phyloP scores from a whole-genome alignment of 2,888 invertebrate species.

The Diabrotica balteata region DNA sequence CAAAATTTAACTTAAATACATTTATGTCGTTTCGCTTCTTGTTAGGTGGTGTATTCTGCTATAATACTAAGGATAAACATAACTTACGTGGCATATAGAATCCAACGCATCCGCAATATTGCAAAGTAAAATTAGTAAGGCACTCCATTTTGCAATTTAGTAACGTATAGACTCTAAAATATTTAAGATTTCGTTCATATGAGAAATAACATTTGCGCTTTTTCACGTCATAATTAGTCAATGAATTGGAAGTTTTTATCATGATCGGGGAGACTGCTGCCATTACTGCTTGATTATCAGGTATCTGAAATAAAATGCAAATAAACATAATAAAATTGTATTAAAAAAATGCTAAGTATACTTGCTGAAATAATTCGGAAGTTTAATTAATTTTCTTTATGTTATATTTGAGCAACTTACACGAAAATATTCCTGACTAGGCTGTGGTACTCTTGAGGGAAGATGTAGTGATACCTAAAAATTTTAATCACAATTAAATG shows the following conservation, averaged over 20 bases:
- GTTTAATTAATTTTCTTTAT: neutral
- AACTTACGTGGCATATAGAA: conserved; percentile 69
- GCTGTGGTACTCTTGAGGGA: conserved; percentile 69
- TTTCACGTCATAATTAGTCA: conserved; percentile 67
- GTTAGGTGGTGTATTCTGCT: too few species aligned
- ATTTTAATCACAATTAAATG: too few species aligned
- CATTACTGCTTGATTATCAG: conserved; percentile 64
- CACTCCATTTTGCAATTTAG: conserved; percentile 76
- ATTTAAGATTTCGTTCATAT: conserved; percentile 67
- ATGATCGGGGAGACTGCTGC: conserved; percentile 74
- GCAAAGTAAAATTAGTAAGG: conserved; percentile 69
- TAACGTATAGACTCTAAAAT: conserved; percentile 73
- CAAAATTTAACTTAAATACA: too few species aligned
- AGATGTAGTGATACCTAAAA: conserved; percentile 68
- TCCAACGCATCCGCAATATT: conserved; percentile 56
- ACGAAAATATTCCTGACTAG: conserved; percentile 72
- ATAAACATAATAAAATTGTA: too few species aligned
- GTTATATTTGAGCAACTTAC: conserved; percentile 58
- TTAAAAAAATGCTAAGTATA: too few species aligned
- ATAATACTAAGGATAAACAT: neutral
- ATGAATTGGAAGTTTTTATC: conserved; percentile 71
- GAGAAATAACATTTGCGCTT: conserved; percentile 73
- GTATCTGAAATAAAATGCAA: conserved; percentile 43
- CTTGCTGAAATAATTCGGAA: too few species aligned
- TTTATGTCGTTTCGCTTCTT: too few species aligned